Percentiles rank a stretch among this genome's conserved stretches.
phyloP scores from a whole-genome alignment of 2,888 invertebrate genomes.

The Stenurella melanura region DNA sequence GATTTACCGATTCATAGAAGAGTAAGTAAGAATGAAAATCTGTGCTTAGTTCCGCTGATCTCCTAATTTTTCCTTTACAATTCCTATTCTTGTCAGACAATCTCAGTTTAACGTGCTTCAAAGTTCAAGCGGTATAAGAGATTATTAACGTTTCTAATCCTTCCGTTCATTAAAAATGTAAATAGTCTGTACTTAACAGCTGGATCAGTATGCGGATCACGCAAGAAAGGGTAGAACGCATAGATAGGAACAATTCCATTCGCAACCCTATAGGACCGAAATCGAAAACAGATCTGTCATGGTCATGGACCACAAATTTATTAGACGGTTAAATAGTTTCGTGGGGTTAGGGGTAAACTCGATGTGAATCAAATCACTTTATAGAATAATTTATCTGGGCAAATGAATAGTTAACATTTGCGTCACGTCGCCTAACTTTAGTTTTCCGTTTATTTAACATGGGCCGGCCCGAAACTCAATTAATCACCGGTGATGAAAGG shows the following conservation, averaged over 20 bases:
- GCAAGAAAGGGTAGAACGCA: not conserved
- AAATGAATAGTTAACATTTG: not conserved
- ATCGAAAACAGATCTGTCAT: constrained; percentile 22
- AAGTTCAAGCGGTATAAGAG: not conserved
- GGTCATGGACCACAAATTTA: constrained; percentile 9
- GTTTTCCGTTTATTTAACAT: constrained; percentile 4
- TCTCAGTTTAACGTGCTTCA: not conserved
- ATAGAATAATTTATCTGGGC: constrained; percentile 9
- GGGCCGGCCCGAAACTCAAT: not conserved
- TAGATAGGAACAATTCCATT: not conserved
- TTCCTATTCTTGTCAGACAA: no score
- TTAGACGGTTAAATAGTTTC: constrained; percentile 17
- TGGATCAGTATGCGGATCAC: constrained; percentile 7
- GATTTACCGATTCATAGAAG: no score
- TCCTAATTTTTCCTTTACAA: no score
- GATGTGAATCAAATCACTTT: constrained; percentile 11
- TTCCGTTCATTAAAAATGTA: not conserved
- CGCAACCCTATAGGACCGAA: not conserved
- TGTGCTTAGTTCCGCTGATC: no score
- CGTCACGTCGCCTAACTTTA: not conserved
- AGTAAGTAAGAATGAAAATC: no score
- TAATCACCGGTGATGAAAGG: not conserved
- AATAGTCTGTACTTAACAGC: not conserved
- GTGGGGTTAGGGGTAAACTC: not conserved
- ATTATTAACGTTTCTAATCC: constrained; percentile 4